These are phyloP conservation scores for Mus musculus DNA, from an alignment of 2,113 vertebrate genomes.

Conservation along the genomic window DNA sequence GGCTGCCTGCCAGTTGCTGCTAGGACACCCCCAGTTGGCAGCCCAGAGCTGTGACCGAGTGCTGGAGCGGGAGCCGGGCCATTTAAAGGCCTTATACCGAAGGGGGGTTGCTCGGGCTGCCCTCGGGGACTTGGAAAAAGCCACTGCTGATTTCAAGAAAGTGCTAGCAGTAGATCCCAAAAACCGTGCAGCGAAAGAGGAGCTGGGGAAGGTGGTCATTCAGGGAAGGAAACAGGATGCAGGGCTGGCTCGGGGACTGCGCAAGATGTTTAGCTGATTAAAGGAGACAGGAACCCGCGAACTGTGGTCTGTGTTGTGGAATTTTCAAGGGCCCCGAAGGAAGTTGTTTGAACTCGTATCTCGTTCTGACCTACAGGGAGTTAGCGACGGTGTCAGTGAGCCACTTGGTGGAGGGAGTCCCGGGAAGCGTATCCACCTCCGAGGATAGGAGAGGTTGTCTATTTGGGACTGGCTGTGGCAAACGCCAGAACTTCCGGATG, in stretches of 20 bases:
- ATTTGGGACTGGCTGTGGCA: background rate
- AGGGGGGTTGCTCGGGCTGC: slow-evolving; percentile 90
- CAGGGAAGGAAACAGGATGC: slow-evolving; percentile 87
- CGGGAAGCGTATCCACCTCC: background rate
- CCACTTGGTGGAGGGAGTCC: background rate
- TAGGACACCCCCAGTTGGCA: slow-evolving; percentile 88
- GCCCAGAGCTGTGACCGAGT: slow-evolving; percentile 89
- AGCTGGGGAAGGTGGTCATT: slow-evolving; percentile 87
- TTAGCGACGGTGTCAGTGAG: background rate
- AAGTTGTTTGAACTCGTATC: background rate
- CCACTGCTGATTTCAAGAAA: slow-evolving; percentile 87
- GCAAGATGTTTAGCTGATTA: slow-evolving; percentile 90
- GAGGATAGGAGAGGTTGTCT: background rate
- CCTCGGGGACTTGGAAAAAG: slow-evolving; percentile 90
- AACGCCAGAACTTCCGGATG: background rate
- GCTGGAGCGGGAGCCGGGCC: slow-evolving; percentile 87
- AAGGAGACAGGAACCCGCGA: slow-evolving; percentile 63
- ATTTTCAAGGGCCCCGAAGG: background rate
- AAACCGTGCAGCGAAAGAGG: slow-evolving; percentile 89
- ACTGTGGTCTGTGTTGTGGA: slow-evolving; percentile 63
- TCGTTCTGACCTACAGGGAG: background rate
- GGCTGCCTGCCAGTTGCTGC: slow-evolving; percentile 92
- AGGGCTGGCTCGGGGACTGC: slow-evolving; percentile 90
- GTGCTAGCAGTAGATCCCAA: slow-evolving; percentile 90
- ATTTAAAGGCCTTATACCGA: slow-evolving; percentile 92